These are phyloP conservation scores for Hiodon tergisus DNA, from an alignment of 2,113 vertebrate species.

Conservation along the genomic window DNA sequence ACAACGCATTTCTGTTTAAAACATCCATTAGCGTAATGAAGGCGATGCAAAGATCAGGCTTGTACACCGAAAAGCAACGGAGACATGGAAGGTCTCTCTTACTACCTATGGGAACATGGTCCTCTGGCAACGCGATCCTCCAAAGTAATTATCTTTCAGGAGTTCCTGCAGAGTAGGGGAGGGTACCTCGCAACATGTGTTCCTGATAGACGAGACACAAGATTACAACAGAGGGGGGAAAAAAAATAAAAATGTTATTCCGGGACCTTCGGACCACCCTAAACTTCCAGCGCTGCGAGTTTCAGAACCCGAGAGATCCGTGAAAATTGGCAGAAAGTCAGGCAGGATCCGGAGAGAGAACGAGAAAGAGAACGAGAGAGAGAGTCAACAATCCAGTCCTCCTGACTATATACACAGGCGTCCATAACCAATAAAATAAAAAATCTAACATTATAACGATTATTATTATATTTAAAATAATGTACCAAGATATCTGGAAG, in stretches of 20 bases:
- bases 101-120: constrained; percentile 12
- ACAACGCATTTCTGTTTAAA: too few species aligned
- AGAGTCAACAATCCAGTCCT: too few species aligned
- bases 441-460: background rate
- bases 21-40: background rate
- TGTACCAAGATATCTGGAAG: too few species aligned
- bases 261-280: background rate
- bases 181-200: constrained; percentile 33
- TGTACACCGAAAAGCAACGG: background rate
- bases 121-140: constrained; percentile 16
- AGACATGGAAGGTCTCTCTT: constrained; percentile 4
- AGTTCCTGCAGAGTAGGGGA: constrained; percentile 31
- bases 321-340: too few species aligned
- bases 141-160: constrained; percentile 29
- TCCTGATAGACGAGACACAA: constrained; percentile 29
- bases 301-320: too few species aligned
- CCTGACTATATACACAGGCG: too few species aligned
- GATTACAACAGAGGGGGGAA: background rate
- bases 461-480: too few species aligned
- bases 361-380: too few species aligned
- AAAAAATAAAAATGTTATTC: background rate
- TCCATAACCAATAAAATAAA: background rate
- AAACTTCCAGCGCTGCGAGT: too few species aligned
- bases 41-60: background rate
- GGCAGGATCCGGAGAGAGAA: too few species aligned